Percentiles rank a stretch among this genome's conserved stretches.
Conservation (phyloP, 2,113 vertebrate species). For the Eubucco bourcierii region DNA sequence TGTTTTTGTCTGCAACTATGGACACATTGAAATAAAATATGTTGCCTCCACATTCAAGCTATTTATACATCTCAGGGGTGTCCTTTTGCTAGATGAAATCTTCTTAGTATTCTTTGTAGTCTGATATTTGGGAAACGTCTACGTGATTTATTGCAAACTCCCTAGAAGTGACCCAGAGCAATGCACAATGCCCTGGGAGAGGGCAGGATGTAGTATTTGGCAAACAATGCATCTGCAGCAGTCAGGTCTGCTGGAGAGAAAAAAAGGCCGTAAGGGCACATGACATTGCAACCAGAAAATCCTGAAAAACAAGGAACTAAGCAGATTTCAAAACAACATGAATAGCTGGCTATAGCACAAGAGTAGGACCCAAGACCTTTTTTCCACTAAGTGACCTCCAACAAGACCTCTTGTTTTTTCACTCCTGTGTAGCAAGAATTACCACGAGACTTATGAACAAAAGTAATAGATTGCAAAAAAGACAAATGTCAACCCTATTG, state of each 20-base stretch:
- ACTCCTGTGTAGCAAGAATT: background rate
- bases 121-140: background rate
- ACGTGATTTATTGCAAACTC: background rate
- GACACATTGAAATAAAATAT: background rate
- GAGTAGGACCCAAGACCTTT: background rate
- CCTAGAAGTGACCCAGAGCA: background rate
- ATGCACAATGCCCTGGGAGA: background rate
- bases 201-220: background rate
- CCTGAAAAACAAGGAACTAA: background rate
- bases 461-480: background rate
- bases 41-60: background rate
- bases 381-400: background rate
- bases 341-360: background rate
- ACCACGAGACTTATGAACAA: background rate
- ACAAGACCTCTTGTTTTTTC: background rate
- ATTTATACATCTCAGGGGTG: background rate
- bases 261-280: background rate
- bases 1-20: background rate
- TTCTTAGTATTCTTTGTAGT: background rate
- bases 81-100: background rate
- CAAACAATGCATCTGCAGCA: background rate
- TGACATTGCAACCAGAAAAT: background rate
- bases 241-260: background rate
- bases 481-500: background rate
- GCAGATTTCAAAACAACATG: background rate